phyloP scores from a whole-genome alignment of 2,888 invertebrate genomes.

The Strigamia maritima region DNA sequence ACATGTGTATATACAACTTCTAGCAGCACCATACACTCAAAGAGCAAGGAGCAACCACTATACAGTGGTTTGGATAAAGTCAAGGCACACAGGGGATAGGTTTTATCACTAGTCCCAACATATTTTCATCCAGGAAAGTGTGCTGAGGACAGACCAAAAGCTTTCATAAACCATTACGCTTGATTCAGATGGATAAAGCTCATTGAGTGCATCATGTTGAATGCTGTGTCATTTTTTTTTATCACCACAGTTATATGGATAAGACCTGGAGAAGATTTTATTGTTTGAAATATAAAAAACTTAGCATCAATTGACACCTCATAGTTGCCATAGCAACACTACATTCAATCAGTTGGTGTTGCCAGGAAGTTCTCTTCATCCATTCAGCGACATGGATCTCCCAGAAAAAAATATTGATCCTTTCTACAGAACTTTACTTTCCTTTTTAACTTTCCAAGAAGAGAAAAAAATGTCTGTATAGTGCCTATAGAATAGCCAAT shows the following conservation, averaged over 20 bases:
- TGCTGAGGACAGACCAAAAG: not conserved
- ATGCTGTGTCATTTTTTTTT: not conserved
- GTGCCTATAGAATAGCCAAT: too few relatives aligned
- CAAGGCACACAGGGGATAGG: not conserved
- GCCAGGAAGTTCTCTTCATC: not conserved
- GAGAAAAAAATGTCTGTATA: not conserved
- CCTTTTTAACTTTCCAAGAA: not conserved
- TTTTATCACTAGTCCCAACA: not conserved
- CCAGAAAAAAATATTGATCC: not conserved
- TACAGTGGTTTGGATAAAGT: not conserved
- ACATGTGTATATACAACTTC: not conserved
- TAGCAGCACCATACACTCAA: not conserved
- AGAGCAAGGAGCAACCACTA: not conserved
- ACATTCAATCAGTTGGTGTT: slow-evolving; percentile 16
- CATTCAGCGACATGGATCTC: not conserved
- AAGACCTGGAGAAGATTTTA: not conserved
- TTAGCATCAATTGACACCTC: not conserved
- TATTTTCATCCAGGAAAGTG: not conserved
- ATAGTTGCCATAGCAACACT: not conserved
- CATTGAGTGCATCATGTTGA: not conserved
- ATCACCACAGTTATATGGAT: not conserved
- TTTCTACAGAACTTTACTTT: not conserved
- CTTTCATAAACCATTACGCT: not conserved
- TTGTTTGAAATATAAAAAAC: not conserved
- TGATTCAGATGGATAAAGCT: not conserved